Evolutionary conservation across 64 coral and sea anemone genomes (phyloP), one percentile per base, ranked within the genome.

Genomic region (Catalaphyllia jardinei): DNA sequence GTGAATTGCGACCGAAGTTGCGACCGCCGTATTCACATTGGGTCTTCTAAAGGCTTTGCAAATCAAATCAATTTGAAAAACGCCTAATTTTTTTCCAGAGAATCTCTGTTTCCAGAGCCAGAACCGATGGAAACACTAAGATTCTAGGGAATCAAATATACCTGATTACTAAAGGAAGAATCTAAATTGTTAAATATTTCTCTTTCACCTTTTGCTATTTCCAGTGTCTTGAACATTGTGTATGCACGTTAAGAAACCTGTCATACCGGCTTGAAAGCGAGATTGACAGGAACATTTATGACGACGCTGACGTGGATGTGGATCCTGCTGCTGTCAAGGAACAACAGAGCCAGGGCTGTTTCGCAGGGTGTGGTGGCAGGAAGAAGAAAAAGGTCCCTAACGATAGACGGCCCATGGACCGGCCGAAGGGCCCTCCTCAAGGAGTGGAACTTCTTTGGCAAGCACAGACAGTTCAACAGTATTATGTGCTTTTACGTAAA

Each of bases 261-360:
- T 97, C 95, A 4, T 97, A 97, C 78, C 88, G 95, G 39, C 71
- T 97, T 33, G 95, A 97, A 29, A 91, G 90, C 61, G 95, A 97
- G 60, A 73, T 97, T 39, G 95, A 97, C 77, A 83, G 95, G 17
- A 88, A 90, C n/a, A 49, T 52, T 5, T 93, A 93, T 67, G 89
- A 90, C 57, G 95, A 97, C 33, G 91, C 91, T 51, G 88, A 97
- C 8, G 88, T 97, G 11, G 62, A 97, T 20, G 87, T 97, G 64
- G 88, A 93, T 75, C 89, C 91, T 4, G 92, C 92, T 1, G 31
- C 88, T 8, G 95, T 97, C 77, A 97, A 91, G 69, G 95, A 97
- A 78, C 95, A 97, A 64, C 95, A 97, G 55, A 93, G 87, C 62
- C 95, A 97, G 24, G 95, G 95, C 29, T 97, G 95, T 79, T 97